Evolutionary conservation across 2,888 invertebrate genomes (phyloP).

Genomic region (Metellina segmentata): DNA sequence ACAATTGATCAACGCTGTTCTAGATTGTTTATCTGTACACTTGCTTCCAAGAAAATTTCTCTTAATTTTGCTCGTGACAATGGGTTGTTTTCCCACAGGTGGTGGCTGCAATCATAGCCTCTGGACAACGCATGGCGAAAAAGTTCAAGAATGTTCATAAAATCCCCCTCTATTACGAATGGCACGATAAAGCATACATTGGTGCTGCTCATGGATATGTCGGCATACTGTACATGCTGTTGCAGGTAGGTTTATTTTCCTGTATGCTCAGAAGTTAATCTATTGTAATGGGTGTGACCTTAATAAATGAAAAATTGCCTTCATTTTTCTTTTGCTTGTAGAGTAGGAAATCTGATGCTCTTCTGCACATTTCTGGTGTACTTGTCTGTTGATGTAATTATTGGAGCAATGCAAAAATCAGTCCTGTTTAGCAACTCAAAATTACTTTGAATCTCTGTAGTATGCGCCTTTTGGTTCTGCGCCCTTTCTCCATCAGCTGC

Average conservation of each 20-base stretch:
- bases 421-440: too few relatives aligned
- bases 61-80: too few relatives aligned
- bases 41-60: too few relatives aligned
- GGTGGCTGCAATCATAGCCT: constrained; percentile 82
- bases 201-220: constrained; percentile 94
- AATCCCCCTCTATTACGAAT: constrained; percentile 89
- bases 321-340: neutral
- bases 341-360: neutral
- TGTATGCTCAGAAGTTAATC: neutral
- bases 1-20: too few relatives aligned
- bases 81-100: constrained; percentile 83
- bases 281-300: too few relatives aligned
- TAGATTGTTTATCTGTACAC: too few relatives aligned
- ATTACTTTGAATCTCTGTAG: too few relatives aligned
- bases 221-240: constrained; percentile 91
- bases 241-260: constrained; percentile 85
- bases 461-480: too few relatives aligned
- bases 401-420: too few relatives aligned
- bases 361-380: too few relatives aligned
- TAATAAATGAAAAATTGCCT: neutral
- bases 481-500: too few relatives aligned
- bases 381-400: too few relatives aligned
- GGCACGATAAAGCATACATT: constrained; percentile 92
- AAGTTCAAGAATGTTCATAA: constrained; percentile 79
- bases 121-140: constrained; percentile 85